Evolutionary conservation across 2,113 vertebrate species (phyloP).

Genomic region (Odobenus rosmarus): DNA sequence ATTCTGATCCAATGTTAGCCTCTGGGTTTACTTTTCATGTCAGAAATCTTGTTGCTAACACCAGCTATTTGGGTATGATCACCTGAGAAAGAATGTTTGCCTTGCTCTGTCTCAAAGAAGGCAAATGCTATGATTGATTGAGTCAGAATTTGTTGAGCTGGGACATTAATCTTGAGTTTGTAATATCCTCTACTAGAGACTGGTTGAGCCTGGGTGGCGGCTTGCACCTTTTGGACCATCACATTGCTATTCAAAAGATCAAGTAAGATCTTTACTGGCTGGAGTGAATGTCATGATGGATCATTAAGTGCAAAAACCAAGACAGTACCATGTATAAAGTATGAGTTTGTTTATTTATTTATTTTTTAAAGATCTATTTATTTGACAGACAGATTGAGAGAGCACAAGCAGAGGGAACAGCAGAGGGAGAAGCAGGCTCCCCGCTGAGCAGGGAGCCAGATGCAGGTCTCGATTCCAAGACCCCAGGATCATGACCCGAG

Average conservation of each 20-base stretch:
- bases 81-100: not conserved
- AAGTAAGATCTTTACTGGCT: not conserved
- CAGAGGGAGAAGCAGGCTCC: not conserved
- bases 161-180: not conserved
- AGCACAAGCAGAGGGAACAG: not conserved
- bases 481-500: not conserved
- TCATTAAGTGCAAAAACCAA: not conserved
- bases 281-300: not conserved
- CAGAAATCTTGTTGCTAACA: not conserved
- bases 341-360: not conserved
- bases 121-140: not conserved
- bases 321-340: accelerated
- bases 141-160: not conserved
- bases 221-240: not conserved
- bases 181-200: not conserved
- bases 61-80: not conserved
- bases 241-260: not conserved
- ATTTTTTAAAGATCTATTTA: not conserved
- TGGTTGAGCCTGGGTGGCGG: too few species aligned
- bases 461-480: not conserved
- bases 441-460: not conserved
- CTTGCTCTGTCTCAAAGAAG: not conserved
- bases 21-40: not conserved
- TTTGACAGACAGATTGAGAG: not conserved
- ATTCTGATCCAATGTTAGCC: not conserved